Conservation (phyloP, 1,140 invertebrate species). For the Octopus sinensis region DNA sequence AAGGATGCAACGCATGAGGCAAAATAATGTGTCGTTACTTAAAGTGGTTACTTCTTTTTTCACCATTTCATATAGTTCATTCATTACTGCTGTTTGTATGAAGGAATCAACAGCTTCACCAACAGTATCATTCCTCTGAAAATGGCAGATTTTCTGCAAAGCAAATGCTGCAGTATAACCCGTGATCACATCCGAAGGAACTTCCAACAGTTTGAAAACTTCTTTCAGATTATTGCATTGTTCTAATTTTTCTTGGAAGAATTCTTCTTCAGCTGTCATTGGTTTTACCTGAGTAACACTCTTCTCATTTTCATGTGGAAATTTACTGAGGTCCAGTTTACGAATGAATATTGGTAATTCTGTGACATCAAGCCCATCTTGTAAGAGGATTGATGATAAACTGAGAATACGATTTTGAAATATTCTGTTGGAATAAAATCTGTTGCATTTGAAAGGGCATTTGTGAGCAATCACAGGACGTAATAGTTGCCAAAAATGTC, state of each 20-base stretch:
- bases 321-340: conserved; percentile 51
- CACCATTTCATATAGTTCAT: conserved; percentile 44
- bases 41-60: conserved; percentile 28
- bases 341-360: conserved; percentile 70
- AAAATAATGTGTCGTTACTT: conserved; percentile 29
- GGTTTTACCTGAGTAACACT: conserved; percentile 21
- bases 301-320: conserved; percentile 25
- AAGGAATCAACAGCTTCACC: conserved; percentile 50
- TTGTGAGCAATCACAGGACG: background rate
- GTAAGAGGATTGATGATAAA: conserved; percentile 65
- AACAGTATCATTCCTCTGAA: conserved; percentile 59
- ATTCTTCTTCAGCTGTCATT: conserved; percentile 49
- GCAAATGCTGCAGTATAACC: conserved; percentile 60
- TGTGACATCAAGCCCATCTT: conserved; percentile 68
- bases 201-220: conserved; percentile 54
- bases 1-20: conserved; percentile 33
- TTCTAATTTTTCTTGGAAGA: conserved; percentile 53
- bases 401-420: conserved; percentile 33
- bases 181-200: conserved; percentile 60
- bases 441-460: background rate
- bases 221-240: conserved; percentile 42
- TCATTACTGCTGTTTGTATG: conserved; percentile 41
- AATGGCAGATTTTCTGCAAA: conserved; percentile 60
- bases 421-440: background rate
- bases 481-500: background rate